phyloP scores from a whole-genome alignment of 2,888 invertebrate genomes.

The Octonoba sinensis region DNA sequence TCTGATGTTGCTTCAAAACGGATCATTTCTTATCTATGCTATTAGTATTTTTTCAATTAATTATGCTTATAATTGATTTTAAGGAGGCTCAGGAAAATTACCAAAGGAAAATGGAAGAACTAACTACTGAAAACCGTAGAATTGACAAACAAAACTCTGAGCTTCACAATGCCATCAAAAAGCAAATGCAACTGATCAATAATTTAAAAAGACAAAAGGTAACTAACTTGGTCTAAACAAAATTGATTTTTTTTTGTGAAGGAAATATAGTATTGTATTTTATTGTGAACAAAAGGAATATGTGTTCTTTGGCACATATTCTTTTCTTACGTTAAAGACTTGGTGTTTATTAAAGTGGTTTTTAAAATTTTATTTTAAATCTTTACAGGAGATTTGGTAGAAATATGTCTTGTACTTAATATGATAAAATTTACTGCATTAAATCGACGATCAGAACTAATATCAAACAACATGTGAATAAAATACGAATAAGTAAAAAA shows the following conservation, averaged over 20 bases:
- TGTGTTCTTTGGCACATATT: too few relatives aligned
- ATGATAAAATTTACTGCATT: too few relatives aligned
- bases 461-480: too few relatives aligned
- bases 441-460: too few relatives aligned
- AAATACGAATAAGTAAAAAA: too few relatives aligned
- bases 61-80: background rate
- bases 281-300: too few relatives aligned
- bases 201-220: constrained; percentile 73
- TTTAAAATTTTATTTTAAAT: too few relatives aligned
- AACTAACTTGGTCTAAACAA: constrained; percentile 5
- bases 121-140: constrained; percentile 70
- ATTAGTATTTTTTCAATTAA: background rate
- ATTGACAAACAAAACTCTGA: constrained; percentile 73
- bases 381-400: too few relatives aligned
- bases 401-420: too few relatives aligned
- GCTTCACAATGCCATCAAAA: constrained; percentile 72
- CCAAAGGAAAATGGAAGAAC: constrained; percentile 70
- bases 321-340: too few relatives aligned
- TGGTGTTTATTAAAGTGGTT: too few relatives aligned
- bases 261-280: background rate
- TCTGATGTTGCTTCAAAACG: background rate
- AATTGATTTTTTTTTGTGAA: background rate
- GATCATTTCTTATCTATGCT: background rate
- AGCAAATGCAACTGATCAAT: constrained; percentile 73
- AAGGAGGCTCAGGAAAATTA: constrained; percentile 67